A percentile compares a stretch with the other conserved stretches of the same genome.
phyloP scores from a whole-genome alignment of 2,888 invertebrate genomes.

The Prosapia bicincta region DNA sequence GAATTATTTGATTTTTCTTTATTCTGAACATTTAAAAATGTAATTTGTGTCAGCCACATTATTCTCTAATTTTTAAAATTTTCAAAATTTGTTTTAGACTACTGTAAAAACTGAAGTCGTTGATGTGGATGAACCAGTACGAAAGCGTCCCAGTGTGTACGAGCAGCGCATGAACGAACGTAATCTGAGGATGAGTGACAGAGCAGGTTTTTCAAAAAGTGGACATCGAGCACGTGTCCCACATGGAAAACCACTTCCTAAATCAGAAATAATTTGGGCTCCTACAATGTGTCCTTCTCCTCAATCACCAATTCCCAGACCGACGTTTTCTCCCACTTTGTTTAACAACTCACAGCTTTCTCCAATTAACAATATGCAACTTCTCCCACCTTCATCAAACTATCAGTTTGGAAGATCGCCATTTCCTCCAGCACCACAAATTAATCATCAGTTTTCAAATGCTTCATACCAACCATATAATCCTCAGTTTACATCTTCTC shows the following conservation, averaged over 20 bases:
- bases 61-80: too few species aligned
- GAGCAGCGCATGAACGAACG: conserved; percentile 34
- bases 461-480: not conserved
- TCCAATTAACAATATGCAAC: not conserved
- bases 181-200: conserved; percentile 17
- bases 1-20: too few species aligned
- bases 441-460: not conserved
- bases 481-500: too few species aligned
- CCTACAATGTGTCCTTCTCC: not conserved
- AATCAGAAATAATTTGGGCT: not conserved
- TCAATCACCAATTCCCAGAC: not conserved
- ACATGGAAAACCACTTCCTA: not conserved
- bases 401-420: not conserved
- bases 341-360: not conserved
- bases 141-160: conserved; percentile 31
- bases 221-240: not conserved
- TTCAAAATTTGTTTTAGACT: not conserved
- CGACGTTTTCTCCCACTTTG: not conserved
- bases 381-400: not conserved
- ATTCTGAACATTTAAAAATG: too few species aligned
- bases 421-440: not conserved
- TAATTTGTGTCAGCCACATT: too few species aligned
- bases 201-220: not conserved
- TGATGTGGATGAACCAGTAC: conserved; percentile 30
- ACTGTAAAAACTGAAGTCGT: not conserved